Evolutionary conservation across 2,888 invertebrate genomes (phyloP).

Genomic region (Sarcophaga rosellei): DNA sequence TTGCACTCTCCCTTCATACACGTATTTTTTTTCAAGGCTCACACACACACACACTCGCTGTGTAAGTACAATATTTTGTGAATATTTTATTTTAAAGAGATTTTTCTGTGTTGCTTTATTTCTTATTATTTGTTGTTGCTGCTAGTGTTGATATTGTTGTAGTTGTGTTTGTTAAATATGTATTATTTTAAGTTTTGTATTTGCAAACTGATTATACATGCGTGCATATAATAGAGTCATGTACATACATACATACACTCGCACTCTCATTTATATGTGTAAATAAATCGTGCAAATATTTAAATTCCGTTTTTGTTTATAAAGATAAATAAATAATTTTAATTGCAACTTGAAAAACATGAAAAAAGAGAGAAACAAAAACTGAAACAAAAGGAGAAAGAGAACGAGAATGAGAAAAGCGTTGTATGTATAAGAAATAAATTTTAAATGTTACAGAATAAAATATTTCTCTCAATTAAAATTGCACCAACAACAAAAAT

Average conservation of each 20-base stretch:
- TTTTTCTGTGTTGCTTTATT: not conserved
- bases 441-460: conserved; percentile 30
- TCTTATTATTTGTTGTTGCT: not conserved
- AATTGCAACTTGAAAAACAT: conserved; percentile 16
- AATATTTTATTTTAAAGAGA: conserved; percentile 9
- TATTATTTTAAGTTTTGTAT: not conserved
- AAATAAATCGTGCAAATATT: conserved; percentile 1
- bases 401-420: not conserved
- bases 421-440: not conserved
- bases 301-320: not conserved
- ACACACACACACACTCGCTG: not conserved
- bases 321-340: conserved; percentile 44
- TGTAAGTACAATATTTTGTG: not conserved
- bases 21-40: too few species aligned
- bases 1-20: not conserved
- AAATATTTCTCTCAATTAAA: conserved; percentile 14
- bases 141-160: not conserved
- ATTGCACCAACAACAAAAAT: not conserved
- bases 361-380: not conserved
- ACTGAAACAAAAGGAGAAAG: not conserved
- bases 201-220: not conserved
- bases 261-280: not conserved
- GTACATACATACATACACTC: not conserved
- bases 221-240: not conserved
- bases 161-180: too few species aligned